Percentiles rank a stretch among this genome's conserved stretches.
These are phyloP conservation scores for Tricholaema leucomelas DNA, from an alignment of 2,113 vertebrate species.

Conservation along the genomic window DNA sequence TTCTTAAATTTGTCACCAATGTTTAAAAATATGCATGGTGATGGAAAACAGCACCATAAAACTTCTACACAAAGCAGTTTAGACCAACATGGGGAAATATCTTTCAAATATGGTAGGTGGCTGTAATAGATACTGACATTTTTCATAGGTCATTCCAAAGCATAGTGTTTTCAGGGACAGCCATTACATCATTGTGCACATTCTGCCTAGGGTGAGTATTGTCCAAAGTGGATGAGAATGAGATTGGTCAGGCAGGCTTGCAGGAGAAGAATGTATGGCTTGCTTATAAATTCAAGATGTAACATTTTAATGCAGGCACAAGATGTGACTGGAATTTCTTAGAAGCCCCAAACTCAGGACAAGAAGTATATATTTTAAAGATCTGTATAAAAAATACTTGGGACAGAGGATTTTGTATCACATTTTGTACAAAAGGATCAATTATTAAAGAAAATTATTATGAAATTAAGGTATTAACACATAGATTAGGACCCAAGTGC, in stretches of 20 bases:
- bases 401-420: neutral
- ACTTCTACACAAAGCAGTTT: neutral
- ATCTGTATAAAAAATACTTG: neutral
- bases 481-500: neutral
- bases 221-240: neutral
- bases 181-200: neutral
- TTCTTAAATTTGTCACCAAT: neutral
- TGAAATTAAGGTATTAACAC: neutral
- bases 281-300: neutral
- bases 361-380: neutral
- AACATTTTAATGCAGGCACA: neutral
- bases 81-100: neutral
- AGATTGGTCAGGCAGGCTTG: slow-evolving; percentile 4
- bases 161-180: neutral
- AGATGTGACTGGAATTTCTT: neutral
- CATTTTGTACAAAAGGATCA: neutral
- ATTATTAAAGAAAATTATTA: neutral
- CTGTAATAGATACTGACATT: neutral
- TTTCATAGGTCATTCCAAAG: slow-evolving; percentile 7
- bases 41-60: neutral
- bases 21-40: neutral
- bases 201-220: neutral
- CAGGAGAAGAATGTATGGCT: neutral
- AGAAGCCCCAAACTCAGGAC: neutral
- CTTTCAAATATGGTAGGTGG: neutral